Evolutionary conservation across 2,888 invertebrate genomes (phyloP).

Genomic region (Dryobota labecula): DNA sequence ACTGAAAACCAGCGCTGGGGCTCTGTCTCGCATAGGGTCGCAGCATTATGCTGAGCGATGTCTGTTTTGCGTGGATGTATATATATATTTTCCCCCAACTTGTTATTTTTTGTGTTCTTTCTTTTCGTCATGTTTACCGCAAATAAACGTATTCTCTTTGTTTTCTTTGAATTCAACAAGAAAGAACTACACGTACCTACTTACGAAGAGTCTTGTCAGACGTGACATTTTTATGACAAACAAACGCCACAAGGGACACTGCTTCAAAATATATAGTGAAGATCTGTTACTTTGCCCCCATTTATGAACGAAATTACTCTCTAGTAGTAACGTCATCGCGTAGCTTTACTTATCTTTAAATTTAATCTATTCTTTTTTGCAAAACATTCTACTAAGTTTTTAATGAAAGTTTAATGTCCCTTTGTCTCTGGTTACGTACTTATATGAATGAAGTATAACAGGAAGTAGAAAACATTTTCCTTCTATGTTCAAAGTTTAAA

Average conservation of each 20-base stretch:
- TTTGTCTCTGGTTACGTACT: conserved; percentile 49
- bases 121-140: too few species aligned
- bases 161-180: too few species aligned
- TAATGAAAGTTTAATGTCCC: conserved; percentile 63
- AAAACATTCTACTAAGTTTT: conserved; percentile 39
- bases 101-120: too few species aligned
- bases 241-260: not conserved
- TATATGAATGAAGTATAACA: conserved; percentile 45
- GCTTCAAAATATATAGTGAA: conserved; percentile 3
- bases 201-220: not conserved
- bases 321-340: conserved; percentile 40
- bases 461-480: conserved; percentile 52
- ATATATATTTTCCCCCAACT: too few species aligned
- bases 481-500: conserved; percentile 25
- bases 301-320: conserved; percentile 48
- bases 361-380: conserved; percentile 60
- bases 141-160: too few species aligned
- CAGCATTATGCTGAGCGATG: too few species aligned
- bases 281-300: conserved; percentile 40
- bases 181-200: not conserved
- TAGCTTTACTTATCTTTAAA: conserved; percentile 53
- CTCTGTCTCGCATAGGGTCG: too few species aligned
- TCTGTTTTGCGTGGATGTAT: too few species aligned
- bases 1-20: too few species aligned
- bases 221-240: not conserved